Base-by-base conservation (phyloP, 2,797 vertebrate species). In the Babyrousa celebensis region DNA sequence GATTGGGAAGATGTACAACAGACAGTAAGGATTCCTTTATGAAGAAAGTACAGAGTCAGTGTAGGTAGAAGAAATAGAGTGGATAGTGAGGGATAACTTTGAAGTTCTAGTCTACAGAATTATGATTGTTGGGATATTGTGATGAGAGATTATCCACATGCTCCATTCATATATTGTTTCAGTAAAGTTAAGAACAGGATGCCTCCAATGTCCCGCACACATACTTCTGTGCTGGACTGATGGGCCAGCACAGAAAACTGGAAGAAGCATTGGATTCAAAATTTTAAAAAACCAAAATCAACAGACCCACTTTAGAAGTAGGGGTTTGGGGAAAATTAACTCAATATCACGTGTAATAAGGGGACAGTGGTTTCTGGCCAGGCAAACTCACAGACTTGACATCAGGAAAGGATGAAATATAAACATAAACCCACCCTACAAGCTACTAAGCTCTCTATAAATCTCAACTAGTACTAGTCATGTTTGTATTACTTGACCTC, bases 401-500 rank as follows among this genome's bases (percentile, higher is more conserved):
- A 7, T 17, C 27, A 82, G 8, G 40, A 14, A 6, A 12, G 43
- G 12, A n/a, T 10, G 14, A 70, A 14, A 79, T 6, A n/a, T 0
- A 29, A 77, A 82, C 32, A 56, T 3, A 87, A 48, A 63, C 20
- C 14, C 43, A 36, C 7, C 67, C 74, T 60, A 52, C 20, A 23
- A 65, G 54, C 10, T 23, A 25, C 23, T 21, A 40, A 25, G 18
- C 1, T 27, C 11, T 48, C 29, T 2, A 7, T 40, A 80, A 72
- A 80, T 23, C n/a, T 75, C 86, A 95, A 29, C 18, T 32, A 40
- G 16, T 56, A 14, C 17, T 43, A 68, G 12, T 6, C 79, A 5
- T 87, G 52, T 60, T 78, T 65, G 23, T n/a, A 29, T 67, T 67
- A 36, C 78, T 43, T 77, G 80, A 89, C 89, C 79, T 95, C 77